These are phyloP conservation scores for Cyrtonyx montezumae DNA, from an alignment of 2,113 vertebrate genomes.

Conservation along the genomic window DNA sequence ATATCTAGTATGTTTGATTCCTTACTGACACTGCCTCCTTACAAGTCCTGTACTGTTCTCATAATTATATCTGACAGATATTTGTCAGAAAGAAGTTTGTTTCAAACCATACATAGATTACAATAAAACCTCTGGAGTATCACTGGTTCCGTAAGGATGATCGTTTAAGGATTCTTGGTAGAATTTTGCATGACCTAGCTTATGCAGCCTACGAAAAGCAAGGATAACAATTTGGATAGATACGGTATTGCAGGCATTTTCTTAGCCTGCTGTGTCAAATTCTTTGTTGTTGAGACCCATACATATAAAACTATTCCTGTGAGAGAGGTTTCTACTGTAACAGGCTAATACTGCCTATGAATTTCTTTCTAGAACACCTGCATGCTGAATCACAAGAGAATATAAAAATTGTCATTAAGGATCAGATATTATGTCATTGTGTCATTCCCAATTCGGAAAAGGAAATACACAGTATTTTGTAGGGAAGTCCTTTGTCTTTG, in stretches of 20 bases:
- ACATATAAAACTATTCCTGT: neutral
- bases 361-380: neutral
- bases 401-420: neutral
- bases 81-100: neutral
- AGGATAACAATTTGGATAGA: neutral
- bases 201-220: neutral
- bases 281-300: neutral
- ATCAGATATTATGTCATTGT: neutral
- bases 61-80: neutral
- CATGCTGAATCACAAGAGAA: neutral
- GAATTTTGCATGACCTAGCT: neutral
- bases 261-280: neutral
- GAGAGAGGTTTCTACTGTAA: conserved; percentile 20
- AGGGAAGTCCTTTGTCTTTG: neutral
- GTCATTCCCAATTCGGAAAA: neutral
- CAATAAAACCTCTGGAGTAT: neutral
- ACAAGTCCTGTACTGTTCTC: neutral
- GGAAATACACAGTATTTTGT: neutral
- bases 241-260: neutral
- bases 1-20: neutral
- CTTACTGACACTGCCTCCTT: neutral
- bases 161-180: neutral
- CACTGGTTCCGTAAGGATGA: too few species aligned
- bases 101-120: neutral
- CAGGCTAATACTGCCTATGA: neutral